Evolutionary conservation across 1,140 invertebrate species (phyloP), one percentile per base, ranked within the genome.

Genomic region (Triops longicaudatus): DNA sequence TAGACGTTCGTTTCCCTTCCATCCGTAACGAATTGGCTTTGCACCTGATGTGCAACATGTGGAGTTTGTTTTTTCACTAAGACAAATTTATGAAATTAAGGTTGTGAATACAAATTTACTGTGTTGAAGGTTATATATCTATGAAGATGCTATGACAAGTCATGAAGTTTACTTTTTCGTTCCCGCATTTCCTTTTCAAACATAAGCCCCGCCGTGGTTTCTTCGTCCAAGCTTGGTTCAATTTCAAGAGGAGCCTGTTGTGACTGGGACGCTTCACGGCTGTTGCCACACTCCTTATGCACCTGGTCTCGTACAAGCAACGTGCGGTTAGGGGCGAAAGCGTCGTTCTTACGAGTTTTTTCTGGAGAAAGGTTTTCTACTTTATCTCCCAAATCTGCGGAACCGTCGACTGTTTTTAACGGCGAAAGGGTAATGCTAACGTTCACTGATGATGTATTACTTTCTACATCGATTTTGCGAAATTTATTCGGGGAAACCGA

Each of bases 161-260:
- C 14, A 14, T 12, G 5, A n/a, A 12, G 50, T 22, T 63, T 22
- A 63, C 50, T 6, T 63, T 63, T 63, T 22, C 50, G 50, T 17
- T 63, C 50, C 50, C 50, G 50, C 50, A 63, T 63, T 63, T 63
- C 50, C 50, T 63, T 63, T 63, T 63, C 50, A 63, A 63, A 63
- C 50, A 63, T 4, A 5, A 63, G 50, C 10, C 50, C 50, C 50
- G 50, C 50, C 17, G 50, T 63, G 50, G 50, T 63, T 63, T 63
- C 50, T 22, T 63, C 50, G 50, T 63, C 50, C 50, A 63, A 7
- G 17, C 4, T 22, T 63, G 14, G 14, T 17, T 63, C 50, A 1
- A 22, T 63, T 22, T 22, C 50, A 63, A 6, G 6, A 22, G 22
- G 17, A 3, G 50, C 3, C 50, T 63, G 17, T 0, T 10, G 7